These are phyloP conservation scores for Esperia sulphurella DNA, from an alignment of 2,888 invertebrate species.

Conservation along the genomic window DNA sequence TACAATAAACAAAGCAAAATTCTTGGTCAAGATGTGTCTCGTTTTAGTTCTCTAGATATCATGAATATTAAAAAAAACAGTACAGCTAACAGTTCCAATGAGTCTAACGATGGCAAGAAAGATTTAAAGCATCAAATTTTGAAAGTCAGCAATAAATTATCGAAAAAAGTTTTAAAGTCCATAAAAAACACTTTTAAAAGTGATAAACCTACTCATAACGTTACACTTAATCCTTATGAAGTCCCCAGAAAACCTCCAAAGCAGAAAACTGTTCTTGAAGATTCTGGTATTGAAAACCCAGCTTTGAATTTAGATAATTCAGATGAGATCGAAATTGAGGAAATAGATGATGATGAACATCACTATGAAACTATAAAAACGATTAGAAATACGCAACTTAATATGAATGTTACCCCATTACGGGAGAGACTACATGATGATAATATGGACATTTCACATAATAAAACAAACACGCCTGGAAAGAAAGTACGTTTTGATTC, in stretches of 20 bases:
- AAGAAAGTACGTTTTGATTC: conserved; percentile 74
- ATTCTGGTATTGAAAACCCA: conserved; percentile 69
- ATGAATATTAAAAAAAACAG: conserved; percentile 60
- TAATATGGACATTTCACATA: conserved; percentile 45
- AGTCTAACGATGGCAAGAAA: conserved; percentile 59
- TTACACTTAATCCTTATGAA: conserved; percentile 66
- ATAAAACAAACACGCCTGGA: conserved; percentile 53
- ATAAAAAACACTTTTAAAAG: conserved; percentile 66
- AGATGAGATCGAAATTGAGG: conserved; percentile 61
- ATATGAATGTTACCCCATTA: conserved; percentile 67
- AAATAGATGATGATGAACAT: conserved; percentile 52
- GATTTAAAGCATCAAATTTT: conserved; percentile 51
- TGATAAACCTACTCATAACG: conserved; percentile 52
- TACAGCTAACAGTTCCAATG: conserved; percentile 45
- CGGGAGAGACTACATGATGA: conserved; percentile 50
- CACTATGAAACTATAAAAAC: conserved; percentile 70
- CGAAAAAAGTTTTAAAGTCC: conserved; percentile 66
- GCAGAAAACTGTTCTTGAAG: conserved; percentile 42
- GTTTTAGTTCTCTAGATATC: conserved; percentile 63
- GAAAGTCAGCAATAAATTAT: conserved; percentile 62
- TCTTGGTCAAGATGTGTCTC: conserved; percentile 67
- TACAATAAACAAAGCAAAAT: conserved; percentile 72
- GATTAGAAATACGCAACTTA: conserved; percentile 57
- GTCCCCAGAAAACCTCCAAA: conserved; percentile 62
- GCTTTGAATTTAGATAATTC: conserved; percentile 64